These are phyloP conservation scores for Drosophila triauraria DNA, from an alignment of 1,140 invertebrate genomes.

Conservation along the genomic window DNA sequence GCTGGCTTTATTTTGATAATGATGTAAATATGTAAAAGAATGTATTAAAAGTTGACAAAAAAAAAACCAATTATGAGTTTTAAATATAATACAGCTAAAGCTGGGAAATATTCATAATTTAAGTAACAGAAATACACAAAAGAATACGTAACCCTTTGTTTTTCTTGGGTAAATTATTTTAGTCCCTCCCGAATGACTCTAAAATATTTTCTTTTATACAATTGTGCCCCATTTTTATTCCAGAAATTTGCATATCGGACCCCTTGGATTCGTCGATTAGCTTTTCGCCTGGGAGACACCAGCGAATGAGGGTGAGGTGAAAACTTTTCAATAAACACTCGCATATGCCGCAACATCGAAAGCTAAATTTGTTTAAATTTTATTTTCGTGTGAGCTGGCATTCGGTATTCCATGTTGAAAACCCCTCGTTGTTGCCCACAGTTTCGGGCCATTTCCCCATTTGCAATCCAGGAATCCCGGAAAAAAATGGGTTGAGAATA, in stretches of 20 bases:
- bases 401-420: constrained; percentile 62
- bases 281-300: constrained; percentile 1
- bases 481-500: constrained; percentile 1
- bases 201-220: background rate
- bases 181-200: background rate
- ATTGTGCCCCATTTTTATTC: background rate
- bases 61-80: background rate
- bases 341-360: constrained; percentile 32
- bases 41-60: background rate
- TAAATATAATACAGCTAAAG: no score
- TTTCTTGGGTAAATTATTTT: background rate
- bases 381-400: constrained; percentile 58
- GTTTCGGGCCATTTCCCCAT: constrained; percentile 19
- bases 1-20: background rate
- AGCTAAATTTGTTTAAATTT: constrained; percentile 74
- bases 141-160: no score
- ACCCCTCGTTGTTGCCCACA: constrained; percentile 39
- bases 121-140: no score
- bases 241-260: constrained; percentile 6
- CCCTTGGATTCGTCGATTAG: constrained; percentile 16
- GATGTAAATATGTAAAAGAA: background rate
- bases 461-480: constrained; percentile 2
- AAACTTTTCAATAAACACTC: constrained; percentile 58
- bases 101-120: no score
- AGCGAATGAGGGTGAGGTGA: background rate